Evolutionary conservation across 1,140 invertebrate species (phyloP), one percentile per base, ranked within the genome.

Genomic region (Drosophila equinoxialis): DNA sequence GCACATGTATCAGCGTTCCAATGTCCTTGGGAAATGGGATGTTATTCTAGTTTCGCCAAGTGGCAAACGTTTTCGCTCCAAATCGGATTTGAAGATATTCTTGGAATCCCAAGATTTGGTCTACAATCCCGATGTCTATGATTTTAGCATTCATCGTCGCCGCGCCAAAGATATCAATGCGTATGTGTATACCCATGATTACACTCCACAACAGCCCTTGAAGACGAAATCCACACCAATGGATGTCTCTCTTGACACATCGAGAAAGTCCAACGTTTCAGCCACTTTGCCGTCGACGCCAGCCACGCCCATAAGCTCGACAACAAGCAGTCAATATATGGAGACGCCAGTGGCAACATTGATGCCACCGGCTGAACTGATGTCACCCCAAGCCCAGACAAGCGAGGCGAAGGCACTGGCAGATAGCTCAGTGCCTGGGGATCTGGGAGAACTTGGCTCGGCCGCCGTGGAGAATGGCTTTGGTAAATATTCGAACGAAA

Each of bases 21-120:
- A 94, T 71, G 95, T 95, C 3, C 94, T 95, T 11, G 96, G 96
- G 6, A 96, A 96, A 91, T 97, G 96, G 96, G 96, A 96, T 91
- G 95, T 96, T 7, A 94, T 96, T 68, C 93, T 97, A 70, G 92
- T 96, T 67, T 95, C 95, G 63, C 94, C 95, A 0, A 93, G 94
- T 33, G 94, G 94, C 37, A 93, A 93, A 37, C 92, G 94, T 30
- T 95, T 95, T 74, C 93, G 95, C 54, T 94, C 93, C 0, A 94
- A 94, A 74, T 92, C 93, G 0, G 95, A 95, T 79, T 92, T 95
- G 35, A 93, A 93, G 45, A 74, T 90, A 11, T 95, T 93, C 68
- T 90, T 95, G 1, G 94, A 94, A 69, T 92, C 93, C 35, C 91
- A 92, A 14, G 92, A 92, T 6, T 66, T 85, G 79, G 58, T 92